These are phyloP conservation scores for Parnassius glacialis DNA, from an alignment of 2,888 invertebrate species.

Conservation along the genomic window DNA sequence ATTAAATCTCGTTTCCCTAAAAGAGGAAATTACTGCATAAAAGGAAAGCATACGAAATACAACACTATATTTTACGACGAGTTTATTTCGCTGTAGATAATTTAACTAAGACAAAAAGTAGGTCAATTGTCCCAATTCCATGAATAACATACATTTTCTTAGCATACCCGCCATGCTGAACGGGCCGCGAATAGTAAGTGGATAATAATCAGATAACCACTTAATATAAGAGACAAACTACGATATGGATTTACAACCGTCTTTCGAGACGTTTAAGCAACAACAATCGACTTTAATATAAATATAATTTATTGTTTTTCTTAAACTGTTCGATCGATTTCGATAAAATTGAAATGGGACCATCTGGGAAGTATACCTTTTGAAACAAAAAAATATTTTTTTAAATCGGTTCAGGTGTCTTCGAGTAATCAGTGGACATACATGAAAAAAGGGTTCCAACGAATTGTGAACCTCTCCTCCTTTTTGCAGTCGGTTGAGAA, in stretches of 20 bases:
- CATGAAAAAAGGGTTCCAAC: too few species aligned
- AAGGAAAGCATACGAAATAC: slow-evolving; percentile 4
- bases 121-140: slow-evolving; percentile 32
- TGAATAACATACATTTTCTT: slow-evolving; percentile 35
- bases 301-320: too few species aligned
- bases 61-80: slow-evolving; percentile 4
- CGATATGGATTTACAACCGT: slow-evolving; percentile 6
- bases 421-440: too few species aligned
- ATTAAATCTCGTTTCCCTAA: slow-evolving; percentile 10
- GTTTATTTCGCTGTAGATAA: slow-evolving; percentile 9
- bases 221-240: slow-evolving; percentile 26
- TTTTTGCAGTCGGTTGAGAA: too few species aligned
- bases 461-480: too few species aligned
- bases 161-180: slow-evolving; percentile 28
- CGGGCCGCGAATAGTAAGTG: slow-evolving; percentile 34
- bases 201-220: slow-evolving; percentile 34
- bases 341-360: too few species aligned
- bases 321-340: too few species aligned
- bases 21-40: slow-evolving; percentile 9
- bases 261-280: not conserved
- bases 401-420: too few species aligned
- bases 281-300: too few species aligned
- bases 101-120: slow-evolving; percentile 26
- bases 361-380: too few species aligned
- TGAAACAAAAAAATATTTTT: too few species aligned